Conservation (phyloP, 2,888 invertebrate genomes). For the Anoncus sp. region DNA sequence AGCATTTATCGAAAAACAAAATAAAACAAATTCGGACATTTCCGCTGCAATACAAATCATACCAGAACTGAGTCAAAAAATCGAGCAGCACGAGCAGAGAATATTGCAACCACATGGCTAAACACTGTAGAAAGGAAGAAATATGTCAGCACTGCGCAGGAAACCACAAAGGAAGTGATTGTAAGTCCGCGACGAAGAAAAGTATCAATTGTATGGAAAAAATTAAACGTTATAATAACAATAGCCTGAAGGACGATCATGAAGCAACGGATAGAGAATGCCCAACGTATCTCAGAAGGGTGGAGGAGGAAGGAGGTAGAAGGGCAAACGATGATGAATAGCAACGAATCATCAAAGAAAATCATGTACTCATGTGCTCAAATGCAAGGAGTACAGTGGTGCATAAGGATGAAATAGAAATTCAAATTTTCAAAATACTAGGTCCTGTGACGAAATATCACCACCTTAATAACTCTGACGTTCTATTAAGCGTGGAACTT, state of each 20-base stretch:
- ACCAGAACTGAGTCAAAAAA: not conserved
- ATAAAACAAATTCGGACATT: not conserved
- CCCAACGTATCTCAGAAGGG: slow-evolving; percentile 5
- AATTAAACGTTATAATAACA: slow-evolving; percentile 5
- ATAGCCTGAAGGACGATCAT: slow-evolving; percentile 9
- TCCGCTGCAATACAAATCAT: not conserved
- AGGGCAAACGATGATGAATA: not conserved
- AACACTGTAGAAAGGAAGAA: slow-evolving; percentile 21
- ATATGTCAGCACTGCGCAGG: slow-evolving; percentile 22
- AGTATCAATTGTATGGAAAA: slow-evolving; percentile 11
- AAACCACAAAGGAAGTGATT: not conserved
- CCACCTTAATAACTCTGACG: too few relatives aligned
- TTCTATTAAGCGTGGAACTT: too few relatives aligned
- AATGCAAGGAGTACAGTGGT: slow-evolving; percentile 39
- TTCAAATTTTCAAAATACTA: slow-evolving; percentile 24
- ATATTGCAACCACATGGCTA: slow-evolving; percentile 14
- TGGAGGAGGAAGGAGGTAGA: not conserved
- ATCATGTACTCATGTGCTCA: not conserved
- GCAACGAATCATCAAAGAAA: slow-evolving; percentile 3
- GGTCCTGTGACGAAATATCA: slow-evolving; percentile 26
- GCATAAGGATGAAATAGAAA: slow-evolving; percentile 34
- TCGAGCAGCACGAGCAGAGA: not conserved
- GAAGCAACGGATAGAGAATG: slow-evolving; percentile 5
- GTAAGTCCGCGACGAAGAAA: not conserved
- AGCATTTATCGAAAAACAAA: not conserved